Conservation (phyloP, 2,888 invertebrate genomes). For the Willowsia nigromaculata region DNA sequence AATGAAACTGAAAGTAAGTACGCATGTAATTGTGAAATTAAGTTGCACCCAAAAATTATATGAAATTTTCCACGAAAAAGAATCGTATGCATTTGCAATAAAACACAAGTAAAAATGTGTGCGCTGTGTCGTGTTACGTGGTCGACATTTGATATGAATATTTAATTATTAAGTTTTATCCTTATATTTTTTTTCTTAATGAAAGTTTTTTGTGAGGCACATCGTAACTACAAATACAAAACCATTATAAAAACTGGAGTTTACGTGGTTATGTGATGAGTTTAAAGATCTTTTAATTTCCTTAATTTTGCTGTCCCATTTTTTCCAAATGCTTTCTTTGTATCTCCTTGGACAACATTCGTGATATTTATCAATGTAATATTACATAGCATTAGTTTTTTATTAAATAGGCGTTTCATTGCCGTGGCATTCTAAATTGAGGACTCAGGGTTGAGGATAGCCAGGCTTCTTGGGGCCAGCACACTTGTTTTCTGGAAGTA, state of each 20-base stretch:
- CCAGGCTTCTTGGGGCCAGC: too few species aligned
- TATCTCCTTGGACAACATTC: neutral
- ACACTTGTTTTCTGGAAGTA: too few species aligned
- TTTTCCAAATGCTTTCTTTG: neutral
- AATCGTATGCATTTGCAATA: too few species aligned
- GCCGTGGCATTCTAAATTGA: neutral
- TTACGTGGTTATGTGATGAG: neutral
- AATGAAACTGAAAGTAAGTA: neutral
- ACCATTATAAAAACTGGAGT: too few species aligned
- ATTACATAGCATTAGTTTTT: neutral
- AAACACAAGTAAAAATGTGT: too few species aligned
- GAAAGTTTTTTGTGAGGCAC: neutral
- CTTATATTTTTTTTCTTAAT: neutral
- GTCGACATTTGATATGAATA: neutral
- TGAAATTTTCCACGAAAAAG: too few species aligned
- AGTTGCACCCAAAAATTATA: neutral
- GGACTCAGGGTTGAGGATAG: neutral
- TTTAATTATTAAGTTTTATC: neutral
- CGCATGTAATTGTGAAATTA: neutral
- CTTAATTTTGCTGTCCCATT: neutral
- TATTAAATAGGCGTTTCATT: neutral
- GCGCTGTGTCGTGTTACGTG: neutral
- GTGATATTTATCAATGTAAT: neutral
- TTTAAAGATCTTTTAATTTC: neutral
- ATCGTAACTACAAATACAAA: neutral